Conservation (phyloP, 2,888 invertebrate genomes). For the Dicyrtomina minuta region DNA sequence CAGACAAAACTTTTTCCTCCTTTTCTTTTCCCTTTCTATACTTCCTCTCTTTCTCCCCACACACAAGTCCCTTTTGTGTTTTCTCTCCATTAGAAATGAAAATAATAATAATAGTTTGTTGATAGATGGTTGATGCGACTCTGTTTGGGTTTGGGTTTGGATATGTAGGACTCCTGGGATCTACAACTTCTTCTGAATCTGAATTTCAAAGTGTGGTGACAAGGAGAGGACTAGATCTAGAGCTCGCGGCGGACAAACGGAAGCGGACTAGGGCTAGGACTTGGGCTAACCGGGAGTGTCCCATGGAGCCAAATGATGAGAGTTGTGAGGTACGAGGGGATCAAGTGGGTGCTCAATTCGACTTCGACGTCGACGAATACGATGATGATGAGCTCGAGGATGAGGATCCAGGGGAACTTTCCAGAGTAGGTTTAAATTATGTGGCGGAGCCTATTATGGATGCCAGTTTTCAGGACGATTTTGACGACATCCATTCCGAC, state of each 20-base stretch:
- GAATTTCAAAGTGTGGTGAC: conserved; percentile 26
- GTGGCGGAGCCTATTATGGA: conserved; percentile 47
- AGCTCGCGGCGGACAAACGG: conserved; percentile 24
- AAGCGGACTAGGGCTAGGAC: conserved; percentile 26
- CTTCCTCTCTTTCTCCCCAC: neutral
- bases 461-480: conserved; percentile 48
- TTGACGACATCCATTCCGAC: conserved; percentile 49
- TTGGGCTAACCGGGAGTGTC: neutral
- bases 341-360: conserved; percentile 8
- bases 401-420: conserved; percentile 30
- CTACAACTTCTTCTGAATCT: conserved; percentile 19
- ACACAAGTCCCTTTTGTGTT: neutral
- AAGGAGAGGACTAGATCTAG: too few relatives aligned
- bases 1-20: too few relatives aligned
- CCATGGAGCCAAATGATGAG: conserved; percentile 6
- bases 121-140: neutral
- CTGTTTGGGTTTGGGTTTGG: neutral
- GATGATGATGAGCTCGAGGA: conserved; percentile 31
- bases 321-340: neutral
- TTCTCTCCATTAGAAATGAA: neutral
- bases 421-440: conserved; percentile 35
- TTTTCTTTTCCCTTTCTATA: neutral
- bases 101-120: neutral
- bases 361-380: neutral
- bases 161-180: conserved; percentile 10